Percentiles rank a stretch among this genome's conserved stretches.
These are phyloP conservation scores for Chrysomallon squamiferum DNA, from an alignment of 1,140 invertebrate genomes.

Conservation along the genomic window DNA sequence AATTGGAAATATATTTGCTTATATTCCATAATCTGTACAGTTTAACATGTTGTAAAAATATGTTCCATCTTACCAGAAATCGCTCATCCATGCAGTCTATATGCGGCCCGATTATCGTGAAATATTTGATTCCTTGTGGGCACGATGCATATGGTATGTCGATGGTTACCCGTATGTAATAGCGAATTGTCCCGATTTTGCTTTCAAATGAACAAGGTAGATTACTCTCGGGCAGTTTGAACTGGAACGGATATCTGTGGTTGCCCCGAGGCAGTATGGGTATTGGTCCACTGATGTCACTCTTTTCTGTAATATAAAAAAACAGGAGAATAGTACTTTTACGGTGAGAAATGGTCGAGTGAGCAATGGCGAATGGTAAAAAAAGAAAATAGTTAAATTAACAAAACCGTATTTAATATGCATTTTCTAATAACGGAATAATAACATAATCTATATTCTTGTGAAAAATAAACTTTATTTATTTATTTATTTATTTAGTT, in stretches of 20 bases:
- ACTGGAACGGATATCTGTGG: conserved; percentile 80
- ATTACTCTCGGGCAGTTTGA: conserved; percentile 79
- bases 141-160: conserved; percentile 85
- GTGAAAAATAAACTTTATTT: no score
- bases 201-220: conserved; percentile 84
- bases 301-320: conserved; percentile 66
- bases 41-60: no score
- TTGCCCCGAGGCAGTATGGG: conserved; percentile 79
- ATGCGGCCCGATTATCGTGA: conserved; percentile 83
- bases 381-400: no score
- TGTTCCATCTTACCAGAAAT: conserved; percentile 71
- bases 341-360: no score
- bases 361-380: no score
- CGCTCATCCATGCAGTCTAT: conserved; percentile 88
- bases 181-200: conserved; percentile 78
- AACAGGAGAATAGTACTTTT: not conserved
- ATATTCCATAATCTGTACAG: no score
- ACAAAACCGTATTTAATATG: no score
- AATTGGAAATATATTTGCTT: no score
- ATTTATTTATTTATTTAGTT: no score
- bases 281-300: conserved; percentile 71
- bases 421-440: no score
- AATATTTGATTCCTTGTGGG: conserved; percentile 86
- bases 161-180: conserved; percentile 80
- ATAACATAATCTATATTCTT: no score